These are phyloP conservation scores for Acanthosepion lycidas DNA, from an alignment of 2,888 invertebrate species.

Conservation along the genomic window DNA sequence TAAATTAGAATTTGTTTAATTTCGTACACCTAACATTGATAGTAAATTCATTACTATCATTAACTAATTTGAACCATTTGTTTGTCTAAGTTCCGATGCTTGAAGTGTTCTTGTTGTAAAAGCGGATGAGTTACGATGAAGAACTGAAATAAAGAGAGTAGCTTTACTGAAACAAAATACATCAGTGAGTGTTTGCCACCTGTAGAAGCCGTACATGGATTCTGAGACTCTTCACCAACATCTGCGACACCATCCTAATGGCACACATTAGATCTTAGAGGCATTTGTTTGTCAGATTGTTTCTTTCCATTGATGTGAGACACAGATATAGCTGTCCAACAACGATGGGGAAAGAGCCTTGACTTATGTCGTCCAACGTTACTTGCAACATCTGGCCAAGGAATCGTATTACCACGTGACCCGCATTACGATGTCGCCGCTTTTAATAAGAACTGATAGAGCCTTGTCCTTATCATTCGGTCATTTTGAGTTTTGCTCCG, in stretches of 20 bases:
- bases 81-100: neutral
- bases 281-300: neutral
- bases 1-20: no score
- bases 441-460: constrained; percentile 20
- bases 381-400: neutral
- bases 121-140: neutral
- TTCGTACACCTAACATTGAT: no score
- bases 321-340: constrained; percentile 8
- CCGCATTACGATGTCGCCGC: neutral
- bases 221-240: neutral
- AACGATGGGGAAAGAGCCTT: neutral
- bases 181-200: constrained; percentile 33
- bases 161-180: neutral
- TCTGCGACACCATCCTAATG: neutral
- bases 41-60: neutral
- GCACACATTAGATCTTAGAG: neutral
- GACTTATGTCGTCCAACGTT: constrained; percentile 17
- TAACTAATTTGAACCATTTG: neutral
- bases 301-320: neutral
- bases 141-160: neutral
- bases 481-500: neutral
- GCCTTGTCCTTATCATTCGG: neutral
- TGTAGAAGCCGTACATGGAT: neutral
- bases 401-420: constrained; percentile 21
- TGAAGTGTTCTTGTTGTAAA: neutral